phyloP scores from a whole-genome alignment of 2,888 invertebrate genomes.

The Pterobdella sp. region DNA sequence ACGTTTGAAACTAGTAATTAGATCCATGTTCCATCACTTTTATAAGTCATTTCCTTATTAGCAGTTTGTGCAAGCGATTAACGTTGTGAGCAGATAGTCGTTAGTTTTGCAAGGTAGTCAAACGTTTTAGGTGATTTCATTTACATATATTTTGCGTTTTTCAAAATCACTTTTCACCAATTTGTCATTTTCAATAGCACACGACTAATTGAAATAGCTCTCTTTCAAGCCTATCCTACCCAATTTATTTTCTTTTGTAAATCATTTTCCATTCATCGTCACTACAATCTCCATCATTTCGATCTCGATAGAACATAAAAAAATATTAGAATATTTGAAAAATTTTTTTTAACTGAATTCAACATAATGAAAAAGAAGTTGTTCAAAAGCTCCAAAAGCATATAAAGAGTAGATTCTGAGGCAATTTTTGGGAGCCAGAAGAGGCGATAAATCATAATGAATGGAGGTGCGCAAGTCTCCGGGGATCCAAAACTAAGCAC shows the following conservation, averaged over 20 bases:
- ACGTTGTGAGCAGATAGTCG: too few relatives aligned
- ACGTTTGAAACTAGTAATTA: too few relatives aligned
- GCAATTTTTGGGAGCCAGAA: neutral
- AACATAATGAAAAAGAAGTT: too few relatives aligned
- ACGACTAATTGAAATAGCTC: neutral
- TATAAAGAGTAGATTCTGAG: neutral
- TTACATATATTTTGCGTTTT: conserved; percentile 4
- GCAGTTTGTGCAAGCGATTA: too few relatives aligned
- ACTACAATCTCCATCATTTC: neutral
- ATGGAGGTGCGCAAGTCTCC: neutral
- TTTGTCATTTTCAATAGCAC: conserved; percentile 11
- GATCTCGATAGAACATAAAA: too few relatives aligned
- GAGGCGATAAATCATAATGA: neutral
- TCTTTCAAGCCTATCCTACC: conserved; percentile 4
- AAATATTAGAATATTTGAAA: neutral
- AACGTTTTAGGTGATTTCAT: neutral
- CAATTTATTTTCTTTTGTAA: neutral
- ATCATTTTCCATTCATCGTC: conserved; percentile 3
- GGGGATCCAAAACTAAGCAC: neutral
- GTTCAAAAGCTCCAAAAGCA: neutral
- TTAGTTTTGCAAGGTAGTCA: too few relatives aligned
- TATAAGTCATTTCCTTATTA: too few relatives aligned
- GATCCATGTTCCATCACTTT: too few relatives aligned
- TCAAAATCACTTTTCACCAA: conserved; percentile 9
- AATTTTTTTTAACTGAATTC: neutral